Evolutionary conservation across 2,113 vertebrate genomes (phyloP).

Genomic region (Poicephalus gulielmi): DNA sequence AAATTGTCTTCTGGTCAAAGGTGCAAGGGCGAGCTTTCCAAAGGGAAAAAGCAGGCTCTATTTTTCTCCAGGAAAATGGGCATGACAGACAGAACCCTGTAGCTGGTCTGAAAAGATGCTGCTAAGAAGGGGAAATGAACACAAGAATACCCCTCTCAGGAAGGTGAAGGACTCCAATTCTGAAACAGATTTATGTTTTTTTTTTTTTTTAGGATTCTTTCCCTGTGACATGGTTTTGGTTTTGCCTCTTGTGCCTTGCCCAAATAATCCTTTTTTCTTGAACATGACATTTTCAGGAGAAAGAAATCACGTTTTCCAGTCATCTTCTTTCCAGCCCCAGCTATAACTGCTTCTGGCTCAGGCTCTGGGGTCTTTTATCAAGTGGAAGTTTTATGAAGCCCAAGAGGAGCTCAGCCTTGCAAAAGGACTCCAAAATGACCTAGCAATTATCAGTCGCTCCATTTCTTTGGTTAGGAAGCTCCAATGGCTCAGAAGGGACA

Average conservation of each 20-base stretch:
- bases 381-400: not conserved
- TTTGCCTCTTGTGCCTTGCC: not conserved
- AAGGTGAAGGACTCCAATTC: not conserved
- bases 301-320: not conserved
- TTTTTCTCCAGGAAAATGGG: not conserved
- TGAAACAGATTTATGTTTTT: not conserved
- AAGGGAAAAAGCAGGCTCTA: not conserved
- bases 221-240: accelerated
- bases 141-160: not conserved
- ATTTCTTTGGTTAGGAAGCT: not conserved
- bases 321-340: not conserved
- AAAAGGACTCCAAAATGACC: not conserved
- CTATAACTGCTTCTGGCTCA: not conserved
- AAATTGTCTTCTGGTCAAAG: not conserved
- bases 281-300: not conserved
- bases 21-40: not conserved
- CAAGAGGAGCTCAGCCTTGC: not conserved
- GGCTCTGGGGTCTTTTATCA: not conserved
- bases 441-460: not conserved
- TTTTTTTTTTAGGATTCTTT: not conserved
- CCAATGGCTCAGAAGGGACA: not conserved
- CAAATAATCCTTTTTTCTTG: not conserved
- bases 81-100: not conserved
- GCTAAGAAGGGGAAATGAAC: not conserved
- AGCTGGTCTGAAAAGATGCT: not conserved